Evolutionary conservation across 2,113 vertebrate genomes (phyloP), one percentile per base, ranked within the genome.

Genomic region (Steatornis caripensis): DNA sequence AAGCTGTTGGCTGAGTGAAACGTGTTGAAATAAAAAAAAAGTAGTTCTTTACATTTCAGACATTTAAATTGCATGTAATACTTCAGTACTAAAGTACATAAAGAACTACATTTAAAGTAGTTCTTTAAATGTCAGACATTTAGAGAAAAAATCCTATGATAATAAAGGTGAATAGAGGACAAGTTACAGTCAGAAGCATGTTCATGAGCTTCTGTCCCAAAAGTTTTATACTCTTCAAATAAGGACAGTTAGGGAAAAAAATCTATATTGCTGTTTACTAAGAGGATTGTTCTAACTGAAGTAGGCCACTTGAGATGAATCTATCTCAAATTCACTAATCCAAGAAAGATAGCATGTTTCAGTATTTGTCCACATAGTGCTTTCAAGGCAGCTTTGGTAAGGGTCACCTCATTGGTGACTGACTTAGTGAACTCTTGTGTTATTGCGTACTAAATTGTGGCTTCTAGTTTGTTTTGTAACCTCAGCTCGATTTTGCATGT

Each of bases 21-120:
- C 68, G 72, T 92, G 11, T 90, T 88, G 92, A 84, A 92, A 78
- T 29, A 30, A 74, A 80, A 57, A 68, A 64, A 86, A 86, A 58
- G 29, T 30, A 48, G 34, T 68, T 77, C n/a, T 80, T n/a, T 41
- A 37, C 9, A 26, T 57, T 84, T 81, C 30, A 45, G 68, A 22
- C 18, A 24, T 49, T 77, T 62, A 24, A 81, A 91, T 64, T 64
- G 54, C 30, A 32, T 6, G 13, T 53, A 45, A 29, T 80, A 39
- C 37, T 66, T 46, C 3, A 45, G 15, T 39, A 66, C 37, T 45
- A 6, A 53, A 43, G 24, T 66, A 54, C 21, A 48, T 36, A 5
- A 71, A 78, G 37, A 41, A 46, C 24, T 41, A 36, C 5, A 43
- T 62, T 81, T 43, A 27, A 83, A 72, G 18, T 39, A 39, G 26